Conservation (phyloP, 92 coral and sea anemone genomes). For the Epizoanthus stellaris region DNA sequence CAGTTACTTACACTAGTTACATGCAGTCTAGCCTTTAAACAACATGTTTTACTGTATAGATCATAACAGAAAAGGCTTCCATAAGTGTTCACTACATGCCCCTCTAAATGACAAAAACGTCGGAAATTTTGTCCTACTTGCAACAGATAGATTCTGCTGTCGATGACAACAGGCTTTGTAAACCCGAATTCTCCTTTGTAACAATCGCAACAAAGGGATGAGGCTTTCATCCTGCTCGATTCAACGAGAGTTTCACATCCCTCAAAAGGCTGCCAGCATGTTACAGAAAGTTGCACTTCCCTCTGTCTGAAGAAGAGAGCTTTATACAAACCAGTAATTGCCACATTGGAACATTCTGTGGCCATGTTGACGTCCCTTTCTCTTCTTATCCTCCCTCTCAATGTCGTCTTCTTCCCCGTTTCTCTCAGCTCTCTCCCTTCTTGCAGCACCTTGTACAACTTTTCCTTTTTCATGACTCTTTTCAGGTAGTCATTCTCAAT, state of each 20-base stretch:
- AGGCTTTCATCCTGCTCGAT: neutral
- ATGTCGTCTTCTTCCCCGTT: neutral
- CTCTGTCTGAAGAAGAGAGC: neutral
- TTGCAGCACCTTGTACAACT: neutral
- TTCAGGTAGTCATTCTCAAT: neutral
- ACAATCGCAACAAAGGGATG: neutral
- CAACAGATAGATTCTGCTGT: neutral
- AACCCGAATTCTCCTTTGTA: neutral
- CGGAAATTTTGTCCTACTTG: neutral
- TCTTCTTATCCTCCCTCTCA: neutral
- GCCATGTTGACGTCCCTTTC: neutral
- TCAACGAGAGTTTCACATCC: neutral
- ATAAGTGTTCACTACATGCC: too few relatives aligned
- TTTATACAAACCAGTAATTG: neutral
- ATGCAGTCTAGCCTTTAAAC: too few relatives aligned
- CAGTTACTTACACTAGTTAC: too few relatives aligned
- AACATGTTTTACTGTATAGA: too few relatives aligned
- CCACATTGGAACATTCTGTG: neutral
- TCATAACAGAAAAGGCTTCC: too few relatives aligned
- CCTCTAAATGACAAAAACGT: too few relatives aligned
- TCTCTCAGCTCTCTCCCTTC: neutral
- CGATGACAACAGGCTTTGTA: neutral
- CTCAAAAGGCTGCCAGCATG: conserved; percentile 15
- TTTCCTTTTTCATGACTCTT: neutral
- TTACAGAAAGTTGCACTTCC: neutral